Percentiles rank a stretch among this genome's conserved stretches.
Conservation (phyloP, 2,888 invertebrate genomes). For the Athetis lepigone region DNA sequence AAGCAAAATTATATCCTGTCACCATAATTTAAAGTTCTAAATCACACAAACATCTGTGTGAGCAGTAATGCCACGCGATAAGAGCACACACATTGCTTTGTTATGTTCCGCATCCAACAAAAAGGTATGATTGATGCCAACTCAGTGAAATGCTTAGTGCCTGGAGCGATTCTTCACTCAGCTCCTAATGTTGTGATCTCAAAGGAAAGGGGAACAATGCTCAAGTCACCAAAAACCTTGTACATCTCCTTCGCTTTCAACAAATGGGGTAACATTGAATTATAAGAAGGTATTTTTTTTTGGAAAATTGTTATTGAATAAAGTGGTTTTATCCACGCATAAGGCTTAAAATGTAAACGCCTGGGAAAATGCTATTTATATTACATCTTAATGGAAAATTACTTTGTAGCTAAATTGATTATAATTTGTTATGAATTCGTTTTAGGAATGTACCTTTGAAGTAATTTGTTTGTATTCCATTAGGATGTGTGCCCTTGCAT, state of each 20-base stretch:
- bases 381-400: constrained; percentile 24
- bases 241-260: neutral
- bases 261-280: constrained; percentile 5
- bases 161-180: constrained; percentile 59
- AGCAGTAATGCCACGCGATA: constrained; percentile 37
- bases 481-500: constrained; percentile 31
- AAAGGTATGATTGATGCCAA: constrained; percentile 67
- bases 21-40: constrained; percentile 22
- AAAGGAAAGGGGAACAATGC: constrained; percentile 47
- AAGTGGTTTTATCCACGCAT: constrained; percentile 13
- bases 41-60: constrained; percentile 4
- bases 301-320: constrained; percentile 16
- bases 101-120: constrained; percentile 49
- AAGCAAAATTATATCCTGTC: neutral
- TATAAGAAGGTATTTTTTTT: constrained; percentile 20
- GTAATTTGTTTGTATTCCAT: constrained; percentile 41
- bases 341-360: constrained; percentile 19
- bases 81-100: constrained; percentile 46
- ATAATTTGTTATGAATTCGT: constrained; percentile 17
- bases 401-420: constrained; percentile 36
- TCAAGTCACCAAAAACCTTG: constrained; percentile 21
- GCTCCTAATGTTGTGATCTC: constrained; percentile 55
- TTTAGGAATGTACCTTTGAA: constrained; percentile 14
- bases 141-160: constrained; percentile 45
- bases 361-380: constrained; percentile 10